Base-by-base conservation (phyloP, 2,888 invertebrate species). In the Leptopilina myrica region DNA sequence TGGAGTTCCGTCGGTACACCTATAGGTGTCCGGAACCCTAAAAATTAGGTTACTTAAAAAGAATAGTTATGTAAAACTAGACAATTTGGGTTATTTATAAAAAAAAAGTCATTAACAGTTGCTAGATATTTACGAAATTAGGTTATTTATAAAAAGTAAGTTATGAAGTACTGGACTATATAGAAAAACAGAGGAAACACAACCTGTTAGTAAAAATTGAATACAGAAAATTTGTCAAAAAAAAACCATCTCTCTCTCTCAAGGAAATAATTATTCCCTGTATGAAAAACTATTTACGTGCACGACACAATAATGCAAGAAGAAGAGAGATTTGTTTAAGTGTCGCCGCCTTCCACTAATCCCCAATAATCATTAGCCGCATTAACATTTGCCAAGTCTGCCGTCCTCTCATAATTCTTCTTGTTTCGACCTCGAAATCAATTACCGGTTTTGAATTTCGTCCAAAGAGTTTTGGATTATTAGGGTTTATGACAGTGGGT, bases 301-400 rank as follows among this genome's bases (percentile, higher is more conserved):
- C 49, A n/a, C n/a, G 69, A 26, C 53, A 26, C 69, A 69, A 69
- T 53, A 69, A 56, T 14, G 8, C 33, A 33, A 26, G 5, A 56
- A 14, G 12, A 56, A 14, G 12, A 49, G 11, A 49, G 8, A 26
- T 12, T 33, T 56, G 33, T 73, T 8, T 73, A 40, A 56, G 40
- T 56, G 56, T 56, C 73, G 33, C 33, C 14, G 20, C 33, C n/a
- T 73, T 56, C 14, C 26, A 56, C 33, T 73, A 73, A 73, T 73
- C 56, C 56, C 56, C 9, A 9, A 73, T 33, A 73, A 56, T 56
- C 56, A 56, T 73, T 73, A 73, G 53, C 53, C 56, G 56, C 73
- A 59, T 73, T 56, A 56, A 33, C 56, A 56, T 56, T 49, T 56
- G 73, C 73, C 73, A 73, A 73, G 73, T 73, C 73, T 73, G 73